Conservation (phyloP, 30 jellyfish, hydroid and myxozoan genomes). For the Turritopsis dohrnii region DNA sequence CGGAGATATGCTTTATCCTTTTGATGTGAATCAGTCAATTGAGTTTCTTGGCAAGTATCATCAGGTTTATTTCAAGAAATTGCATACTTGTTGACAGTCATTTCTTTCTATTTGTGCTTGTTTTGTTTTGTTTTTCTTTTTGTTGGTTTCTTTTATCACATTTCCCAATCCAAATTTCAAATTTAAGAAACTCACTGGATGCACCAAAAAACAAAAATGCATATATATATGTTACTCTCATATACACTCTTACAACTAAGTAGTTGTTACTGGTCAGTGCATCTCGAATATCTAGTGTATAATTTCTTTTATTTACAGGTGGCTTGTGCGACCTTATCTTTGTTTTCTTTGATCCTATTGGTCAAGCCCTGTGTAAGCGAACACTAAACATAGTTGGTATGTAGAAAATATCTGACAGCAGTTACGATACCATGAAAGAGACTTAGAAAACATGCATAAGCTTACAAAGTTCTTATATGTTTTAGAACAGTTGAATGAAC, state of each 20-base stretch:
- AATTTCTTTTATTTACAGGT: slow-evolving; percentile 42
- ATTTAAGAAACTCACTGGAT: too few species aligned
- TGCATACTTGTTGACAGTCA: not conserved
- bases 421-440: not conserved
- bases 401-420: not conserved
- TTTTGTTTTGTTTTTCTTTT: too few species aligned
- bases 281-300: too few species aligned
- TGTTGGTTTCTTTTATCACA: too few species aligned
- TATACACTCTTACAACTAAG: too few species aligned
- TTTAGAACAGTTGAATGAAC: slow-evolving; percentile 72
- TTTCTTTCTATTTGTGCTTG: too few species aligned
- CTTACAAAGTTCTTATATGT: too few species aligned
- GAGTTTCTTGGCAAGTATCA: slow-evolving; percentile 75
- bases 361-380: slow-evolving; percentile 92
- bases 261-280: too few species aligned
- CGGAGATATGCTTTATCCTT: slow-evolving; percentile 95
- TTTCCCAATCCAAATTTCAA: too few species aligned
- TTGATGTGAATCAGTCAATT: slow-evolving; percentile 81
- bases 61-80: not conserved
- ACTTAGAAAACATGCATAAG: too few species aligned
- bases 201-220: too few species aligned
- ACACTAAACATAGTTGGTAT: slow-evolving; percentile 91
- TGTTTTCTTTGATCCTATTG: slow-evolving; percentile 96
- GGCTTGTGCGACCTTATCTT: slow-evolving; percentile 88
- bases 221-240: too few species aligned